phyloP scores from a whole-genome alignment of 2,797 vertebrate genomes.

The Crenuchus spilurus region DNA sequence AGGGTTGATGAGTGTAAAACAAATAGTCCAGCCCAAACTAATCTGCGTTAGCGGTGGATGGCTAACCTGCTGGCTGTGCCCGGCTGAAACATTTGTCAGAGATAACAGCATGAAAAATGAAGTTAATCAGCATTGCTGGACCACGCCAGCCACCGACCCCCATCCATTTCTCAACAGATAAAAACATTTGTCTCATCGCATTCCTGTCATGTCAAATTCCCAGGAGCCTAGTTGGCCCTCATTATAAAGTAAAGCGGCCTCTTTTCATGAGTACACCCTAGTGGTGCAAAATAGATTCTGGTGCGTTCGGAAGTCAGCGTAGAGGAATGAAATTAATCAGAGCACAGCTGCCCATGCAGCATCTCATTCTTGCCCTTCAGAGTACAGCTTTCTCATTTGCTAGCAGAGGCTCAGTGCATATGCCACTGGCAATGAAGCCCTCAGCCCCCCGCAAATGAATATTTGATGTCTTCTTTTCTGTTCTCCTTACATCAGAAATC shows the following conservation, averaged over 20 bases:
- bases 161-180: neutral
- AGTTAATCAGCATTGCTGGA: neutral
- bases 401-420: neutral
- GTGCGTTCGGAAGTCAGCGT: neutral
- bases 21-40: neutral
- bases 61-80: neutral
- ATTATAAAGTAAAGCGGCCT: neutral
- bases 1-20: neutral
- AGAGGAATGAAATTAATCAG: constrained; percentile 2
- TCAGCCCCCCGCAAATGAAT: neutral
- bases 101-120: neutral
- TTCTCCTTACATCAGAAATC: neutral
- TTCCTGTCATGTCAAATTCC: neutral
- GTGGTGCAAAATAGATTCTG: neutral
- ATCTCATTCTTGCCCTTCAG: neutral
- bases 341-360: neutral
- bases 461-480: neutral
- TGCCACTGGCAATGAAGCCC: neutral
- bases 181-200: neutral
- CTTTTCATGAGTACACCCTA: constrained; percentile 1
- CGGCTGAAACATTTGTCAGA: neutral
- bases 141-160: neutral
- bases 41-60: neutral
- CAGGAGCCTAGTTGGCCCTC: neutral
- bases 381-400: neutral